These are phyloP conservation scores for Dipodomys spectabilis DNA, from an alignment of 2,113 vertebrate genomes.

Conservation along the genomic window DNA sequence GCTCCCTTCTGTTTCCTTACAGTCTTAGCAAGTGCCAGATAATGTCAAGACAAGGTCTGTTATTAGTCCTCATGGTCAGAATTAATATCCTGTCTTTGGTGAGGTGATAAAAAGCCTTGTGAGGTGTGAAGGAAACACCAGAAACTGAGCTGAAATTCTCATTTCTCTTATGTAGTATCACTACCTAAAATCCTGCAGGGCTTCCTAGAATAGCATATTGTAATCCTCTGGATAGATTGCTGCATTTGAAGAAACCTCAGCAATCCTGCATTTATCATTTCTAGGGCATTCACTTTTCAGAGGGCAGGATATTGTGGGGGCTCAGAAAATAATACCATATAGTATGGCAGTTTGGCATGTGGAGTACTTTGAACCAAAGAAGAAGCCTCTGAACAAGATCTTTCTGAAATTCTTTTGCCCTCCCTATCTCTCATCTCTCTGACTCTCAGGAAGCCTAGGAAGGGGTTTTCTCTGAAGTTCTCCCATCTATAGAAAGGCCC, in stretches of 20 bases:
- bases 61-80: background rate
- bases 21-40: background rate
- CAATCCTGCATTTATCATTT: slow-evolving; percentile 13
- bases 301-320: background rate
- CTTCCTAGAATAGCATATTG: slow-evolving; percentile 21
- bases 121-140: background rate
- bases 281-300: slow-evolving; percentile 40
- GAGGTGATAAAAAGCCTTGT: slow-evolving; percentile 30
- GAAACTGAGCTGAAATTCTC: slow-evolving; percentile 20
- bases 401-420: background rate
- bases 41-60: background rate
- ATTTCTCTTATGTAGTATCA: background rate
- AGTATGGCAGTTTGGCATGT: background rate
- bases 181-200: background rate
- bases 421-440: background rate
- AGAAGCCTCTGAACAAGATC: background rate
- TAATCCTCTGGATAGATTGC: background rate
- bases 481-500: background rate
- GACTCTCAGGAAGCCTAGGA: background rate
- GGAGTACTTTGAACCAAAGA: background rate
- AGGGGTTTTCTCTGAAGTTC: background rate
- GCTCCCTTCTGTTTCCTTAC: background rate
- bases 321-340: background rate
- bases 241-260: background rate
- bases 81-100: slow-evolving; percentile 11